phyloP scores from a whole-genome alignment of 2,797 vertebrate genomes.

The Ctenosaura bakeri region DNA sequence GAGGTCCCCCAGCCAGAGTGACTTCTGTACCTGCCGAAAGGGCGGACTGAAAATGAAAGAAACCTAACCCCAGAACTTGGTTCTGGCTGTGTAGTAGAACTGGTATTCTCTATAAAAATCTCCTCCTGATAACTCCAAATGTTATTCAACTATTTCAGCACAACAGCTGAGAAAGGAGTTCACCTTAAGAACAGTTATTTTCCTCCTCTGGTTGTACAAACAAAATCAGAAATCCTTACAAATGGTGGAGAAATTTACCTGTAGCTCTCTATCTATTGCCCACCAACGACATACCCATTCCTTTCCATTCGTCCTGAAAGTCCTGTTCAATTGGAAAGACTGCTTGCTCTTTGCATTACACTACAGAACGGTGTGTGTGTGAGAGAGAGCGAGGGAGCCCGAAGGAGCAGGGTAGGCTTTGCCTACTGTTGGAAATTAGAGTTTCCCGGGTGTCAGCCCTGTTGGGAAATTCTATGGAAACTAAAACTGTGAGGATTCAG shows the following conservation, averaged over 20 bases:
- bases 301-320: background rate
- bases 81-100: background rate
- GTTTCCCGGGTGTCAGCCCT: too few relatives aligned
- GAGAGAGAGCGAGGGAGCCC: too few relatives aligned
- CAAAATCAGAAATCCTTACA: background rate
- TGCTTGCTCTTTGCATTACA: background rate
- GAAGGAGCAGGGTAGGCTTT: background rate
- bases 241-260: background rate
- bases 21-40: background rate
- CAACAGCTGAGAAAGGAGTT: background rate
- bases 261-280: background rate
- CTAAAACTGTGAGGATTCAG: too few relatives aligned
- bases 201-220: background rate
- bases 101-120: background rate
- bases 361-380: background rate
- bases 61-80: background rate
- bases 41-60: background rate
- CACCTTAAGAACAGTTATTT: background rate
- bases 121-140: background rate
- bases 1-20: too few relatives aligned
- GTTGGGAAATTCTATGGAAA: too few relatives aligned
- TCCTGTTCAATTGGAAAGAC: background rate
- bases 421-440: too few relatives aligned
- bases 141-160: background rate
- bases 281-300: background rate